Base-by-base conservation (phyloP, 2,888 invertebrate genomes). In the Thumatha senex region DNA sequence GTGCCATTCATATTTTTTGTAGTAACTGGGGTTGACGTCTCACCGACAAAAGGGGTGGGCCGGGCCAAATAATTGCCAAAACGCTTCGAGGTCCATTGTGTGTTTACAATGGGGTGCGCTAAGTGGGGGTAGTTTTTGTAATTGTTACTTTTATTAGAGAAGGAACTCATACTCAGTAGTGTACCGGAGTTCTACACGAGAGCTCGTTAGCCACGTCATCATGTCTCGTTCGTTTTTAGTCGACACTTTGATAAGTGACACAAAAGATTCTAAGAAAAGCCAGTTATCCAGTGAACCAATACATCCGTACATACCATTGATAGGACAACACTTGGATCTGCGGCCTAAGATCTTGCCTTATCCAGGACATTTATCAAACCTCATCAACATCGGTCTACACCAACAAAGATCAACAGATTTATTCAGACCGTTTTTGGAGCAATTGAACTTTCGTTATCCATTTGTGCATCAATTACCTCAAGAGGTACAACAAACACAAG, bases 191-290 rank as follows among this genome's bases (percentile, higher is more conserved):
- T 69, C 76, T 72, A 46, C 64, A 67, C 59, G 81, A 47, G 50
- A 56, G 63, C 63, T 67, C 36, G 48, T 48, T 24, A 35, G 65
- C 67, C 55, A 43, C 60, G 56, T 47, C 54, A 92, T 88, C 69
- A 96, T 96, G 96, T 96, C 96, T 55, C 94, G 96, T 65, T 96
- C 96, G 61, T 97, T 97, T 76, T 82, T 96, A 50, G 96, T 97
- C 74, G 96, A 96, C 74, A 95, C 96, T 46, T 84, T 97, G 50
- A 95, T 97, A 61, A 94, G 94, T 87, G 93, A 93, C 51, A 78
- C 93, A 39, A 93, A 94, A 65, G 89, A 91, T 51, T 83, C 82
- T 42, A 84, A 85, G 66, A 82, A 82, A 70, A 67, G 76, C 49
- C 80, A 86, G 58, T 63, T 85, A 70, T 60, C 86, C 62, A 80